phyloP scores from a whole-genome alignment of 2,888 invertebrate species.

The Heliconius ethilla region DNA sequence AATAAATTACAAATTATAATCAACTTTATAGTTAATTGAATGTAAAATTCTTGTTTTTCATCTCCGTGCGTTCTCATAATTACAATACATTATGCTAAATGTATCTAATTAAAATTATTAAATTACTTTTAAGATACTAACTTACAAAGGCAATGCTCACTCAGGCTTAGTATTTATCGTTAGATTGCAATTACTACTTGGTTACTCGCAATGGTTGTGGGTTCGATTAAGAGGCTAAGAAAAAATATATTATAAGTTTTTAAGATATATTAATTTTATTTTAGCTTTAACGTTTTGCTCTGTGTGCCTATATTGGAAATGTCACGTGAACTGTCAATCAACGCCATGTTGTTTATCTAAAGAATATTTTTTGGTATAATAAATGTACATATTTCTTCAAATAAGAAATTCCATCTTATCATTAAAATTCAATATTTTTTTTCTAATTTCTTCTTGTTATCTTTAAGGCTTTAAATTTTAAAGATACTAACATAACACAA shows the following conservation, averaged over 20 bases:
- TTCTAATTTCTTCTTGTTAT: no score
- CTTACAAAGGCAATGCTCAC: background rate
- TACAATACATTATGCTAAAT: conserved; percentile 24
- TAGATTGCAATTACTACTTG: no score
- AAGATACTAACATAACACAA: background rate
- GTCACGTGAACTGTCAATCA: background rate
- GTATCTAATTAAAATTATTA: conserved; percentile 17
- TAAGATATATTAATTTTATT: no score
- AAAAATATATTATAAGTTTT: no score
- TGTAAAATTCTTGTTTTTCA: conserved; percentile 21
- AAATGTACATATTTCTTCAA: background rate
- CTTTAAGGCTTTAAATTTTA: background rate
- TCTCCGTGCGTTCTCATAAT: conserved; percentile 13
- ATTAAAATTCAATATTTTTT: no score
- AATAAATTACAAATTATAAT: conserved; percentile 29
- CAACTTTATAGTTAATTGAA: conserved; percentile 28
- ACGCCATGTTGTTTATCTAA: background rate
- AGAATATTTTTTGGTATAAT: background rate
- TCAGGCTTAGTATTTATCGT: background rate
- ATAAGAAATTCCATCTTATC: background rate
- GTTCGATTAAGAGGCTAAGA: background rate
- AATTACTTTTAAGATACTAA: background rate
- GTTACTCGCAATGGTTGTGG: background rate
- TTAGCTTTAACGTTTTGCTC: no score
- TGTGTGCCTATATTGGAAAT: background rate